Base-by-base conservation (phyloP, 2,888 invertebrate genomes). In the Blastobasis adustella region DNA sequence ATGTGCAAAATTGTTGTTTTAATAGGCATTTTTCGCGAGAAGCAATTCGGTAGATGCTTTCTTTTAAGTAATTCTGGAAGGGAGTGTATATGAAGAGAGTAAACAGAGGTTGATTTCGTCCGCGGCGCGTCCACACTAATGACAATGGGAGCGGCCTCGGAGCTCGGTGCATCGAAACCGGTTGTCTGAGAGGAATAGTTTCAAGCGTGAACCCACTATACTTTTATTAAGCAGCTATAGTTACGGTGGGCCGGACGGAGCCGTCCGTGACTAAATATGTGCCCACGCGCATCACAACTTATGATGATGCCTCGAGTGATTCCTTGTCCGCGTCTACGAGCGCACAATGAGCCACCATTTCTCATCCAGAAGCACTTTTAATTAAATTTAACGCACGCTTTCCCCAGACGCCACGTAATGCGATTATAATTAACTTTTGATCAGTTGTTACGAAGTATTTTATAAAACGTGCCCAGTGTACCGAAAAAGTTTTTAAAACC, bases 371-470 rank as follows among this genome's bases (percentile, higher is more conserved):
- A 81, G 81, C 77, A 67, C 72, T 71, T 67, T 64, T 79, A 77
- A 82, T 81, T 82, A 75, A 79, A 81, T 82, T 81, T 79, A 76
- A 79, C 79, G 79, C 79, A 77, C 76, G 76, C 73, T 79, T 80
- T 77, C 69, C 71, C 62, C 61, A 65, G 69, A 77, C 71, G 70
- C 73, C 71, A 66, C 63, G 63, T 81, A 77, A 82, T 80, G 71
- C 67, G 75, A 74, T 75, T 75, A 74, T 79, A 74, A 79, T 80
- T 78, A 71, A 69, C 66, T 76, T 74, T 73, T 70, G 71, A 73
- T 71, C 71, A 67, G 67, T 70, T 71, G 62, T 65, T 62, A 63
- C 55, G 55, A 53, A 60, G 61, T 58, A 57, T 54, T 66, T 59
- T 58, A 58, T 61, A 47, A 51, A 48, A 57, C 59, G 58, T 58